Conservation (phyloP, 2,797 vertebrate genomes). For the Denticeps clupeoides region DNA sequence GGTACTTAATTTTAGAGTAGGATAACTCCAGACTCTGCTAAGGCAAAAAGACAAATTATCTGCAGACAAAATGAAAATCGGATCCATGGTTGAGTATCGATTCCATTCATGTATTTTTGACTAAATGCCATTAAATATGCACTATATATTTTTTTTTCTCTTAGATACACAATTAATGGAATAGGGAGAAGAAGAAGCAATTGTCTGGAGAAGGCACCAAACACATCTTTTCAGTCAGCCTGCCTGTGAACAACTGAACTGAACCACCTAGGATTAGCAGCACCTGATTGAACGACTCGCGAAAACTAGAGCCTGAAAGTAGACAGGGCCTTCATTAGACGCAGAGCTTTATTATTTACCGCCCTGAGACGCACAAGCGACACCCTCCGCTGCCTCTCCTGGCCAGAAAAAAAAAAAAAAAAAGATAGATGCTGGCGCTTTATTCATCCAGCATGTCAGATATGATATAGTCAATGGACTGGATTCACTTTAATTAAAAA, state of each 20-base stretch:
- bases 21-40: too few relatives aligned
- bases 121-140: too few relatives aligned
- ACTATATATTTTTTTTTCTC: too few relatives aligned
- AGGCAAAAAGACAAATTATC: too few relatives aligned
- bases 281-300: slow-evolving; percentile 6
- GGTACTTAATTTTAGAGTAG: too few relatives aligned
- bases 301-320: neutral
- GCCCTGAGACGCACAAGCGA: slow-evolving; percentile 15
- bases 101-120: too few relatives aligned
- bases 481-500: slow-evolving; percentile 38
- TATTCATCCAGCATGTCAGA: slow-evolving; percentile 11
- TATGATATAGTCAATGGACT: slow-evolving; percentile 32
- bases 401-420: neutral
- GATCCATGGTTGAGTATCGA: too few relatives aligned
- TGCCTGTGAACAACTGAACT: slow-evolving; percentile 8
- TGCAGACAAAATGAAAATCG: too few relatives aligned
- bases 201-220: too few relatives aligned
- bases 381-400: slow-evolving; percentile 17
- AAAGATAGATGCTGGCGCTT: slow-evolving; percentile 1
- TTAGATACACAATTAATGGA: too few relatives aligned
- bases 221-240: slow-evolving; percentile 7
- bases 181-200: too few relatives aligned
- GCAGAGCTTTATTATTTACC: slow-evolving; percentile 31
- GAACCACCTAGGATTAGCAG: slow-evolving; percentile 1
- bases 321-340: slow-evolving; percentile 23